Evolutionary conservation across 2,113 vertebrate genomes (phyloP).

Genomic region (Coturnix japonica): DNA sequence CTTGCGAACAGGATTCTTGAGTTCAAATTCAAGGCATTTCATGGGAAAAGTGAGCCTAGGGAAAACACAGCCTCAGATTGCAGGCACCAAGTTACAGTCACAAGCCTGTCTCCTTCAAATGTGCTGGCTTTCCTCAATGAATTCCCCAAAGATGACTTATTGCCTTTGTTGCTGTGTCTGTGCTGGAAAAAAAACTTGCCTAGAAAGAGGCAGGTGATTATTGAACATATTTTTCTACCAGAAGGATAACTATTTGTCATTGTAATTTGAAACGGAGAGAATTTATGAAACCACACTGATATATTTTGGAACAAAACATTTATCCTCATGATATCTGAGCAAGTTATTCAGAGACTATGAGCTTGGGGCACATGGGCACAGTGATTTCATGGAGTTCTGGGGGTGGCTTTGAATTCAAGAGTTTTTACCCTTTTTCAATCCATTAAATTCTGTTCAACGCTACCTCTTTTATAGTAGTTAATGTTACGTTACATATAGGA

Average conservation of each 20-base stretch:
- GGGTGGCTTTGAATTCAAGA: neutral
- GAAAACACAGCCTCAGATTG: slow-evolving; percentile 35
- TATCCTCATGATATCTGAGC: neutral
- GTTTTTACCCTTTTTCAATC: neutral
- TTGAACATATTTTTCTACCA: neutral
- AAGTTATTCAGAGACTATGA: neutral
- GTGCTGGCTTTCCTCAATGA: neutral
- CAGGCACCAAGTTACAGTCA: neutral
- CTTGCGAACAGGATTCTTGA: neutral
- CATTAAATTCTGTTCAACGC: neutral
- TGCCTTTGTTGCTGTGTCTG: neutral
- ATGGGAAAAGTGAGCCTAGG: slow-evolving; percentile 33
- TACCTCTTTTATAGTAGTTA: neutral
- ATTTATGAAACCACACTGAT: neutral
- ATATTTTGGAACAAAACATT: neutral
- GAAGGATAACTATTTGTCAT: neutral
- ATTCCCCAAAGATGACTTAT: neutral
- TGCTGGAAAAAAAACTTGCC: neutral
- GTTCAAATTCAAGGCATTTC: slow-evolving; percentile 30
- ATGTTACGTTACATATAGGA: neutral
- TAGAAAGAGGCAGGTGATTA: neutral
- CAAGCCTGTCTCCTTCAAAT: neutral
- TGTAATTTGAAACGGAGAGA: neutral
- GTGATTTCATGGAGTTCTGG: neutral
- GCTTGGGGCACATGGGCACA: neutral